Evolutionary conservation across 2,797 vertebrate genomes (phyloP), one percentile per base, ranked within the genome.

Genomic region (Melanotaenia pygmaea): DNA sequence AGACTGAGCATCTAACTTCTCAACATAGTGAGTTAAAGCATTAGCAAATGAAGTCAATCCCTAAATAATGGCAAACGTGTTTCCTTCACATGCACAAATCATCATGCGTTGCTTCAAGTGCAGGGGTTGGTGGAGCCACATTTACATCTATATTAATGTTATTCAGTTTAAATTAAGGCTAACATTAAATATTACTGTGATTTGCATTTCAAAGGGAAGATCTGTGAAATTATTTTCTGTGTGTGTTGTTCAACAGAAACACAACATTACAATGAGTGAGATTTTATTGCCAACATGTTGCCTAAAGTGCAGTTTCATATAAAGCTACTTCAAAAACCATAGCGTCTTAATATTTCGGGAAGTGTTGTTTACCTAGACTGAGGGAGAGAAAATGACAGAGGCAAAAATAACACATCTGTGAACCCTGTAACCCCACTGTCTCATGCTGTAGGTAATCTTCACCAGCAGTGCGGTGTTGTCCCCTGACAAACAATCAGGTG

Each of bases 401-500:
- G 28, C 60, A 74, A 73, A 78, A 82, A 65, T 35, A 64, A 67
- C 37, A 76, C 57, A 78, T 61, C 24, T 64, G 43, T 70, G 70
- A 85, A 45, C 59, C 34, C n/a, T 28, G 16, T 64, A 59, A 74
- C 75, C 59, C 32, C 47, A 40, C 66, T 68, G 53, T 59, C 28
- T 70, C 59, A 54, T 51, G 37, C 64, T 64, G 51, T 30, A 57
- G 59, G 65, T 56, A 66, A 38, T 14, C 60, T 67, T 83, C 71
- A 77, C 73, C 73, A 32, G 59, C 53, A 67, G 60, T 35, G 1
- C 62, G 60, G 24, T 51, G 59, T 63, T 65, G 66, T 54, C 59
- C 32, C 59, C 38, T 20, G 61, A 84, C 77, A 71, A 81, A 73
- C 64, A 76, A 64, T 77, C 74, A 61, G 79, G 50, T 61, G 69